These are phyloP conservation scores for Caenorhabditis uteleia DNA, from an alignment of 2,888 invertebrate species.

Conservation along the genomic window DNA sequence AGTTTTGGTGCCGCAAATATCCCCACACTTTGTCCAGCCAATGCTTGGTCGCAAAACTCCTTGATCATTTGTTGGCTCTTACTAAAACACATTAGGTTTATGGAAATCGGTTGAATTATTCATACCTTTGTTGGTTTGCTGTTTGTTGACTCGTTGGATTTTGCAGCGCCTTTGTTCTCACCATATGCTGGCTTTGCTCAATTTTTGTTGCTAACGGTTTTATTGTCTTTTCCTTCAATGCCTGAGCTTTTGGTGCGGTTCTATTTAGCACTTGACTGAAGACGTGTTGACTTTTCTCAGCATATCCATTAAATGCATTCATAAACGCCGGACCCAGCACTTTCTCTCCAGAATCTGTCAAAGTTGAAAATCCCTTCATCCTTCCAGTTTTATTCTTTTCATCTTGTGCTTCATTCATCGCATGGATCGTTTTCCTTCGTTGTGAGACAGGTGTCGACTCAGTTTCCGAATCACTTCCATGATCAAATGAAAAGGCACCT, in stretches of 20 bases:
- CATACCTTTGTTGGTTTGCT: conserved; percentile 60
- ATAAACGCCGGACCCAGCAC: conserved; percentile 65
- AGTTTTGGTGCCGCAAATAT: conserved; percentile 82
- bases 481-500: conserved; percentile 63
- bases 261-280: conserved; percentile 63
- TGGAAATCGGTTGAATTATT: background rate
- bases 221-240: conserved; percentile 65
- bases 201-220: conserved; percentile 63
- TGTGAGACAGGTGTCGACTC: conserved; percentile 56
- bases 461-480: conserved; percentile 46
- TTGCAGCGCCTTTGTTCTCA: conserved; percentile 46
- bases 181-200: conserved; percentile 65
- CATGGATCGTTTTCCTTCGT: conserved; percentile 35
- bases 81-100: conserved; percentile 45
- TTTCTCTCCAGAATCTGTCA: conserved; percentile 63
- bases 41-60: conserved; percentile 74
- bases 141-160: conserved; percentile 55
- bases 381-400: conserved; percentile 43
- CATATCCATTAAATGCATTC: conserved; percentile 66
- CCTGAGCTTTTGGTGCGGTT: conserved; percentile 69
- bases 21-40: conserved; percentile 91
- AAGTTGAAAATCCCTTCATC: conserved; percentile 54
- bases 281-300: conserved; percentile 67
- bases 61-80: conserved; percentile 69
- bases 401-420: conserved; percentile 29